Percentiles rank a stretch among this genome's conserved stretches.
These are phyloP conservation scores for Columba livia DNA, from an alignment of 2,113 vertebrate genomes.

Conservation along the genomic window DNA sequence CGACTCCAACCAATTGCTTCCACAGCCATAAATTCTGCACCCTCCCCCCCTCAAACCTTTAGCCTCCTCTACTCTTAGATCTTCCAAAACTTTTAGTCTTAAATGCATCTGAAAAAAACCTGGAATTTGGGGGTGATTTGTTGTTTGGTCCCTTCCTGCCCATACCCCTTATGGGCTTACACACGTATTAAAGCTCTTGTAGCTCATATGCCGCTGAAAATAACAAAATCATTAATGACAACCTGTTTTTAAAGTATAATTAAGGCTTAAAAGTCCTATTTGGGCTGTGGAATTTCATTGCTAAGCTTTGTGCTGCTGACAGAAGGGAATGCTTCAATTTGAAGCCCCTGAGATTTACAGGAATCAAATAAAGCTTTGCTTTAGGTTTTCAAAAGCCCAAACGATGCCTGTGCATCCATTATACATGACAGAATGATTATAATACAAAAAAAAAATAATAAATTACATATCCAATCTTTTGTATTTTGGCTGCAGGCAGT, in stretches of 20 bases:
- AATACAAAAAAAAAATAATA: neutral
- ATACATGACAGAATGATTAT: conserved; percentile 37
- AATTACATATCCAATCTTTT: neutral
- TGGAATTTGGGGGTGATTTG: neutral
- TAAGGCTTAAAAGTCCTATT: neutral
- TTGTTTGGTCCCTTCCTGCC: neutral
- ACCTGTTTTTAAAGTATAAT: neutral
- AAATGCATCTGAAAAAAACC: neutral
- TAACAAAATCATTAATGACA: neutral
- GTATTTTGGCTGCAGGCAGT: neutral
- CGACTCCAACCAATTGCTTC: neutral
- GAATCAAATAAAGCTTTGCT: conserved; percentile 60
- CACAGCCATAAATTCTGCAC: neutral
- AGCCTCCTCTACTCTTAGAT: neutral
- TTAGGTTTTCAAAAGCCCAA: conserved; percentile 43
- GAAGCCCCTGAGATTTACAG: conserved; percentile 53
- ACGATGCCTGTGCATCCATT: conserved; percentile 24
- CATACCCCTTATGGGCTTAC: neutral
- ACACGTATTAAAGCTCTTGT: neutral
- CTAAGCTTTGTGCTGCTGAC: conserved; percentile 8
- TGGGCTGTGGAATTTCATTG: conserved; percentile 24
- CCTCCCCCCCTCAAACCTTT: neutral
- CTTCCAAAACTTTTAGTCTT: neutral
- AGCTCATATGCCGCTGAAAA: neutral
- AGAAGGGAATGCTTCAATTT: conserved; percentile 36